phyloP scores from a whole-genome alignment of 1,140 invertebrate species.

The Drosophila elegans region DNA sequence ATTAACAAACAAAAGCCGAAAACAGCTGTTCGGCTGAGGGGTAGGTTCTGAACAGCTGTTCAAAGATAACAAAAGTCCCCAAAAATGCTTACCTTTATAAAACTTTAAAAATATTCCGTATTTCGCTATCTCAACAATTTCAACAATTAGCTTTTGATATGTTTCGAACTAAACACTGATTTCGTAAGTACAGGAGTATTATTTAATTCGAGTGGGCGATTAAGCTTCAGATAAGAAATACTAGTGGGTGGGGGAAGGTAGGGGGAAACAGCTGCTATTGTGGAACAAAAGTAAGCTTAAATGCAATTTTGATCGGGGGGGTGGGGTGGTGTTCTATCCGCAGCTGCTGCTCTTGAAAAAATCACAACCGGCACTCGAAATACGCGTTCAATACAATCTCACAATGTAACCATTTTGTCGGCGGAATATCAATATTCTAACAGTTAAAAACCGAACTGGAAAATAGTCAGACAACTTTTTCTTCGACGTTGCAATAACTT shows the following conservation, averaged over 20 bases:
- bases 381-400: not conserved
- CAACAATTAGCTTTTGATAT: not conserved
- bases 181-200: too few species aligned
- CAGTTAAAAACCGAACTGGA: not conserved
- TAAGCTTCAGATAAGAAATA: not conserved
- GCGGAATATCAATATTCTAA: not conserved
- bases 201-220: not conserved
- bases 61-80: not conserved
- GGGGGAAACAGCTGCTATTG: conserved; percentile 11
- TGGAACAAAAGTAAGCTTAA: conserved; percentile 9
- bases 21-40: conserved; percentile 7
- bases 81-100: not conserved
- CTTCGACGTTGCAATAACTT: conserved; percentile 19
- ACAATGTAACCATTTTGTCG: not conserved
- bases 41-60: conserved; percentile 7
- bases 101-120: not conserved
- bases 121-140: not conserved
- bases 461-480: conserved; percentile 5
- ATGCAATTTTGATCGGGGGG: conserved; percentile 6
- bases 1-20: not conserved
- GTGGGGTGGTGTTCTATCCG: not conserved
- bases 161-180: not conserved
- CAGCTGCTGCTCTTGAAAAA: not conserved
- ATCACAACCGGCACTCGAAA: too few species aligned
- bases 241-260: not conserved